These are phyloP conservation scores for Aptenodytes forsteri DNA, from an alignment of 2,113 vertebrate genomes.

Conservation along the genomic window DNA sequence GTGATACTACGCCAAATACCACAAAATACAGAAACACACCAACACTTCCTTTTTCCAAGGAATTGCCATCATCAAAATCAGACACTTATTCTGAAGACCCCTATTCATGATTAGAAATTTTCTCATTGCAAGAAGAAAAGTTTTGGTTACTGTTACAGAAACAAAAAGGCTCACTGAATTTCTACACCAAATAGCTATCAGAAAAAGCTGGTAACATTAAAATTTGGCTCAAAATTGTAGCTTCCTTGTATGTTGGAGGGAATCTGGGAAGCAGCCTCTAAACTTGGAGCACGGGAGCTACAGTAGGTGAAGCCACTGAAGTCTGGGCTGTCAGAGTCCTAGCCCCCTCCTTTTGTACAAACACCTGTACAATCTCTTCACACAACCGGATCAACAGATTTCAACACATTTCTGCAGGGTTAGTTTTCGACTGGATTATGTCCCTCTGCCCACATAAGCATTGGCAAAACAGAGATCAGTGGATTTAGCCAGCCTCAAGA, in stretches of 20 bases:
- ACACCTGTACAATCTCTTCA: neutral
- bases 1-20: neutral
- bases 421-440: neutral
- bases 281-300: neutral
- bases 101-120: neutral
- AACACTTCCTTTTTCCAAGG: neutral
- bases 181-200: neutral
- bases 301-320: neutral
- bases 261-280: neutral
- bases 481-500: neutral
- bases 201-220: neutral
- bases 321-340: neutral
- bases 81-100: neutral
- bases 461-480: neutral
- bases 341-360: neutral
- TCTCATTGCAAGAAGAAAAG: neutral
- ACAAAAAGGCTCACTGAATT: neutral
- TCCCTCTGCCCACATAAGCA: neutral
- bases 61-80: neutral
- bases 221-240: neutral
- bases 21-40: neutral
- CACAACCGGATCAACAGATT: neutral
- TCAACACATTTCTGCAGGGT: neutral
- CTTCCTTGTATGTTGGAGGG: neutral
- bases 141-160: neutral